A percentile compares a stretch with the other conserved stretches of the same genome.
Conservation (phyloP, 1,140 invertebrate species). For the Dendrolimus kikuchii region DNA sequence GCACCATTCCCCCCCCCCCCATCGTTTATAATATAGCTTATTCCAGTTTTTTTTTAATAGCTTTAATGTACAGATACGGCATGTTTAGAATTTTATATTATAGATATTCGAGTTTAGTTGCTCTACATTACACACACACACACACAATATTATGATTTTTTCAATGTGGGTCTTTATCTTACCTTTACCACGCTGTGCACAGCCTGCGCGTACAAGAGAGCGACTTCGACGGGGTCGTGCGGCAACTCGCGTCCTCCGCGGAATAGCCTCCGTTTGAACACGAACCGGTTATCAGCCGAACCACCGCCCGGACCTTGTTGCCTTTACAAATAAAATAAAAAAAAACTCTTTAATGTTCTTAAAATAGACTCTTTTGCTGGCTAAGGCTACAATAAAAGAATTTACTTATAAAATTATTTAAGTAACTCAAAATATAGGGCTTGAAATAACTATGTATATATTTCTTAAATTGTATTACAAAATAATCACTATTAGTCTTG, state of each 20-base stretch:
- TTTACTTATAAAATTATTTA: too few relatives aligned
- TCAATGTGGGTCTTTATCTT: slow-evolving; percentile 17
- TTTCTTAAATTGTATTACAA: too few relatives aligned
- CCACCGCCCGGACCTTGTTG: slow-evolving; percentile 71
- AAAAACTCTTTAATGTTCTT: not conserved
- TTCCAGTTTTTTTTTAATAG: too few relatives aligned
- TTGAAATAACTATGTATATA: too few relatives aligned
- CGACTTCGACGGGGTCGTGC: slow-evolving; percentile 97
- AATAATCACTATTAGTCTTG: too few relatives aligned
- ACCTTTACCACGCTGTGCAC: slow-evolving; percentile 96
- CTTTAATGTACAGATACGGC: too few relatives aligned
- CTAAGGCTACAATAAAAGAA: too few relatives aligned
- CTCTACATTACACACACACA: not conserved
- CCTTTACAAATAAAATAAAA: slow-evolving; percentile 22
- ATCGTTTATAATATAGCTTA: too few relatives aligned
- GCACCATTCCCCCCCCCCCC: too few relatives aligned
- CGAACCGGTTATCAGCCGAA: slow-evolving; percentile 92
- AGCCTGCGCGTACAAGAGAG: slow-evolving; percentile 95
- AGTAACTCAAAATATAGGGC: too few relatives aligned
- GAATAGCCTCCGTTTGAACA: slow-evolving; percentile 94
- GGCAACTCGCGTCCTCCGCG: slow-evolving; percentile 90
- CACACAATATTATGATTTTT: too few relatives aligned
- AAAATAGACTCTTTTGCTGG: not conserved
- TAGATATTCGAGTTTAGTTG: not conserved
- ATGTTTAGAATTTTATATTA: not conserved